Percentiles rank a stretch among this genome's conserved stretches.
Conservation (phyloP, 2,888 invertebrate species). For the Cheilosia urbana region DNA sequence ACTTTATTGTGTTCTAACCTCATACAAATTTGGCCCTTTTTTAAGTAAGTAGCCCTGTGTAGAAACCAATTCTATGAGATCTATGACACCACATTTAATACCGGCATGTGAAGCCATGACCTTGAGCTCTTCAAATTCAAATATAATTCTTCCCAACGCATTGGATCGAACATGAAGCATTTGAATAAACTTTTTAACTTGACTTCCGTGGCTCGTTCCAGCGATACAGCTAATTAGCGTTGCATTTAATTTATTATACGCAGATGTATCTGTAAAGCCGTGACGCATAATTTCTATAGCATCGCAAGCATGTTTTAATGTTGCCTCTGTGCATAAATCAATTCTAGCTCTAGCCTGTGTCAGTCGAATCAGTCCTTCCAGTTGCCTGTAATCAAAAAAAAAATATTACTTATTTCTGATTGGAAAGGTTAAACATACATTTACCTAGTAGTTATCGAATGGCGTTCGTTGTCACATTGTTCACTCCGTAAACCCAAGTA, state of each 20-base stretch:
- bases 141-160: slow-evolving; percentile 88
- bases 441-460: slow-evolving; percentile 91
- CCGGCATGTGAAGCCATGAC: slow-evolving; percentile 88
- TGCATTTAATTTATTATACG: slow-evolving; percentile 84
- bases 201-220: slow-evolving; percentile 89
- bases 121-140: slow-evolving; percentile 90
- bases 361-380: slow-evolving; percentile 94
- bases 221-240: slow-evolving; percentile 88
- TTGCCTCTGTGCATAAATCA: slow-evolving; percentile 93
- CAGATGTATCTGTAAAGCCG: slow-evolving; percentile 91
- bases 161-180: slow-evolving; percentile 88
- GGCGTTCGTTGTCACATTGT: slow-evolving; percentile 84
- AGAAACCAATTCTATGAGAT: slow-evolving; percentile 91
- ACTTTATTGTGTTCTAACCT: slow-evolving; percentile 85
- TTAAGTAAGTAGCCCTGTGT: slow-evolving; percentile 93
- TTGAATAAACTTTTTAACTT: slow-evolving; percentile 89
- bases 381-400: slow-evolving; percentile 86
- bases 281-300: slow-evolving; percentile 93
- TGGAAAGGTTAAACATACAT: slow-evolving; percentile 13
- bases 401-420: background rate
- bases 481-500: slow-evolving; percentile 90
- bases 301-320: slow-evolving; percentile 91
- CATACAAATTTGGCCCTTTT: slow-evolving; percentile 90
- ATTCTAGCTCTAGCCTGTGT: slow-evolving; percentile 94
- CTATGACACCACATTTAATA: slow-evolving; percentile 85